Percentiles rank a stretch among this genome's conserved stretches.
Evolutionary conservation across 1,140 invertebrate species (phyloP).

Genomic region (Phymorhynchus buccinoides): DNA sequence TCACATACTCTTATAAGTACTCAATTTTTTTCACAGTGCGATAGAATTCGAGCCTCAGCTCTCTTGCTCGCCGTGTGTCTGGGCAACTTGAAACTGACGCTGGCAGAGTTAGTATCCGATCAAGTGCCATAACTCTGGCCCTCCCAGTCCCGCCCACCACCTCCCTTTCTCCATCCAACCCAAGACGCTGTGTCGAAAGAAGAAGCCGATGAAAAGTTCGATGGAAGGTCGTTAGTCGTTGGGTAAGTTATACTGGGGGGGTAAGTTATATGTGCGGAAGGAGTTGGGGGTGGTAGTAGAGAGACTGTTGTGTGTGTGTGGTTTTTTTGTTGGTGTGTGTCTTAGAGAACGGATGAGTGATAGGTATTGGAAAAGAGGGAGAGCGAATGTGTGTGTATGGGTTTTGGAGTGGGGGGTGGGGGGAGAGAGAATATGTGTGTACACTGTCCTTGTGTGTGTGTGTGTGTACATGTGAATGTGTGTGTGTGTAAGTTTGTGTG

Average conservation of each 20-base stretch:
- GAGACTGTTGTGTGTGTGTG: neutral
- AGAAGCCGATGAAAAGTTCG: neutral
- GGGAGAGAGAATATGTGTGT: too few species aligned
- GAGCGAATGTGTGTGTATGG: too few species aligned
- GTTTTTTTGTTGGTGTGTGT: neutral
- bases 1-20: too few species aligned
- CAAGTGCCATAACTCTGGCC: conserved; percentile 1
- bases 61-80: conserved; percentile 9
- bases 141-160: neutral
- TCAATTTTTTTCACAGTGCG: too few species aligned
- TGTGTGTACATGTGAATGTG: too few species aligned
- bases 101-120: neutral
- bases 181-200: neutral
- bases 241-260: too few species aligned
- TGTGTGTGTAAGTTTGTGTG: too few species aligned
- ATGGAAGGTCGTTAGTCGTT: neutral
- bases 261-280: too few species aligned
- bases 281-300: neutral
- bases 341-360: too few species aligned
- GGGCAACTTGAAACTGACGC: conserved; percentile 21
- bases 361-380: too few species aligned
- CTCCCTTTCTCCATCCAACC: conserved; percentile 2
- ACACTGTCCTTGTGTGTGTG: too few species aligned
- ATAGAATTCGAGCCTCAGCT: neutral
- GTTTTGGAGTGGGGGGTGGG: too few species aligned